phyloP scores from a whole-genome alignment of 2,113 vertebrate species.

The Equus quagga region DNA sequence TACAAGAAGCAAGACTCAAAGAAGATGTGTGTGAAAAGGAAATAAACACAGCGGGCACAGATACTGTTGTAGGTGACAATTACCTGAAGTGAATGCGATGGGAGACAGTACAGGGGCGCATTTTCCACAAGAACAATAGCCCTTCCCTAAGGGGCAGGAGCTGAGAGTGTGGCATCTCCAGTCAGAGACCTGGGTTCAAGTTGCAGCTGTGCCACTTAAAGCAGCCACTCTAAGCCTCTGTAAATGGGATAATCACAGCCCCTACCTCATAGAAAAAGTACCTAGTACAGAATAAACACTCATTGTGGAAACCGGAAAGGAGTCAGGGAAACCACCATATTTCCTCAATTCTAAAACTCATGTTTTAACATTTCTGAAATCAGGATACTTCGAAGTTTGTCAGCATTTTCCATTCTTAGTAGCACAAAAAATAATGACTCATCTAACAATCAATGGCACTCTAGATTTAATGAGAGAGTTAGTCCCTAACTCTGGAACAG shows the following conservation, averaged over 20 bases:
- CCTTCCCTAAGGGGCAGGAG: not conserved
- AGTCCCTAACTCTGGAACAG: conserved; percentile 12
- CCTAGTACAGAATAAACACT: not conserved
- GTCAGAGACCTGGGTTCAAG: not conserved
- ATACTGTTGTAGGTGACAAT: not conserved
- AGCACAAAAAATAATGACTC: not conserved
- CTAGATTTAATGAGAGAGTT: not conserved
- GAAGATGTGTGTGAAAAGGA: not conserved
- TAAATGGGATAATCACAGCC: not conserved
- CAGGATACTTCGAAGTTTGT: not conserved
- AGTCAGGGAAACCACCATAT: not conserved
- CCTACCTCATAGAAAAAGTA: not conserved
- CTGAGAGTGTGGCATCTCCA: not conserved
- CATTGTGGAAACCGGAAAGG: not conserved
- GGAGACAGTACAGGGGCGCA: not conserved
- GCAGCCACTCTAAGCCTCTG: not conserved
- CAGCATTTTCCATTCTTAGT: conserved; percentile 8
- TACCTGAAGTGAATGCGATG: not conserved
- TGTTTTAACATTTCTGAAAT: conserved; percentile 48
- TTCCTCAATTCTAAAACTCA: not conserved
- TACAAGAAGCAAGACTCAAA: not conserved
- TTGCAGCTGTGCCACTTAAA: not conserved
- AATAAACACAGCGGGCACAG: not conserved
- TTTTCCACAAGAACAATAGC: not conserved
- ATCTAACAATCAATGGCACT: not conserved